phyloP scores from a whole-genome alignment of 2,797 vertebrate genomes.

The Chaetodon trifasciatus region DNA sequence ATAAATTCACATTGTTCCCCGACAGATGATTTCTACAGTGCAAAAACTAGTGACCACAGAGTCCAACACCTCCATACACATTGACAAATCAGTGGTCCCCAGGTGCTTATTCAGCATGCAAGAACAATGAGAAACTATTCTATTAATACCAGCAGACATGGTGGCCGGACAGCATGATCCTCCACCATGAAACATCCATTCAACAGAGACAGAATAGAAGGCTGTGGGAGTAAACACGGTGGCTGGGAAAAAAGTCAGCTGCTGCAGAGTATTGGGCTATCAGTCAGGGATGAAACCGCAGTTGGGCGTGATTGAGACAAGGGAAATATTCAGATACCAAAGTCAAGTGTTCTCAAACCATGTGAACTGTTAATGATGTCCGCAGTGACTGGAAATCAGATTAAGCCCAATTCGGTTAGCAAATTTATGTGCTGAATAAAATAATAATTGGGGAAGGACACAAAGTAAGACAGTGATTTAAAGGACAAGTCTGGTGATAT shows the following conservation, averaged over 20 bases:
- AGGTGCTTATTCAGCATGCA: constrained; percentile 15
- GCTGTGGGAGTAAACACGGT: constrained; percentile 36
- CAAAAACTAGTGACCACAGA: constrained; percentile 5
- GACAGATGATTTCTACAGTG: constrained; percentile 10
- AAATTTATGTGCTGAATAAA: constrained; percentile 23
- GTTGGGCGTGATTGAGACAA: constrained; percentile 34
- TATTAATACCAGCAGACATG: constrained; percentile 46
- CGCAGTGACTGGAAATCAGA: constrained; percentile 41
- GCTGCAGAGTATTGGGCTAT: constrained; percentile 39
- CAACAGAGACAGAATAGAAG: constrained; percentile 49
- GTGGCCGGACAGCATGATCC: constrained; percentile 49
- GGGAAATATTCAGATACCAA: constrained; percentile 44
- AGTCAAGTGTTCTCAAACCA: constrained; percentile 52
- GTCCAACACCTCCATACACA: neutral
- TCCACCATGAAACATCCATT: constrained; percentile 54
- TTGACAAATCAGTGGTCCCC: constrained; percentile 25
- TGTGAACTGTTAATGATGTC: constrained; percentile 49
- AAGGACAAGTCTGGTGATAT: neutral
- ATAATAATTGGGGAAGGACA: constrained; percentile 13
- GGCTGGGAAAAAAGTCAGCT: constrained; percentile 55
- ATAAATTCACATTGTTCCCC: neutral
- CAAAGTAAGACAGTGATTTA: neutral
- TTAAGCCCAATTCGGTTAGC: constrained; percentile 34
- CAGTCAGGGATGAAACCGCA: constrained; percentile 37
- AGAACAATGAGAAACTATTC: constrained; percentile 25